These are phyloP conservation scores for Cordilura impudica DNA, from an alignment of 2,888 invertebrate species.

Conservation along the genomic window DNA sequence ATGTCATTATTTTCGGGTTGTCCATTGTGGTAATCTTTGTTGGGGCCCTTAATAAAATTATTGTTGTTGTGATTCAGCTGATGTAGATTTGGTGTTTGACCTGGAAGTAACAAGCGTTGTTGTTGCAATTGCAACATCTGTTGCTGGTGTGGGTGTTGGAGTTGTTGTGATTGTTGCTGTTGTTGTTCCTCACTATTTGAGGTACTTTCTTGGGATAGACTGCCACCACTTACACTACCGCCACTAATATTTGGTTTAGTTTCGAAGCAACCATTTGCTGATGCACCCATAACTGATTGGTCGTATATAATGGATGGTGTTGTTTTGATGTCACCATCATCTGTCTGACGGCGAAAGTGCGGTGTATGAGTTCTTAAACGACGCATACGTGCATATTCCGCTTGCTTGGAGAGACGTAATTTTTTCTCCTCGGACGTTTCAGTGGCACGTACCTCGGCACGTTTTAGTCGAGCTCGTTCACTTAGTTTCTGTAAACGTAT, in stretches of 20 bases:
- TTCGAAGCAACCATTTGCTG: conserved; percentile 69
- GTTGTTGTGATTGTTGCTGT: conserved; percentile 49
- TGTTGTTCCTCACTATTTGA: conserved; percentile 64
- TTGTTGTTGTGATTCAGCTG: conserved; percentile 62
- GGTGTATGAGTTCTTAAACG: conserved; percentile 75
- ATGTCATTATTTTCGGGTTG: conserved; percentile 77
- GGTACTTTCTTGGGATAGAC: conserved; percentile 52
- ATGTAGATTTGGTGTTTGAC: conserved; percentile 67
- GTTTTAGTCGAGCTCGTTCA: conserved; percentile 75
- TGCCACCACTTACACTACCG: conserved; percentile 61
- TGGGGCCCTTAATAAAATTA: conserved; percentile 64
- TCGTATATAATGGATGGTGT: conserved; percentile 46
- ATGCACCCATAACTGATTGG: conserved; percentile 64
- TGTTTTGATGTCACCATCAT: conserved; percentile 55
- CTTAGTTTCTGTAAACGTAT: conserved; percentile 75
- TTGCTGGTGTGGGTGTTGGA: conserved; percentile 64
- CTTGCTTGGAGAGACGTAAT: conserved; percentile 75
- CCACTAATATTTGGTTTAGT: conserved; percentile 63
- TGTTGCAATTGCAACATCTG: conserved; percentile 55
- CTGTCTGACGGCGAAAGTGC: conserved; percentile 68
- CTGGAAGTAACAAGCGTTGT: conserved; percentile 62
- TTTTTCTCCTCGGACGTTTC: conserved; percentile 75
- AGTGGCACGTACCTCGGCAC: conserved; percentile 75
- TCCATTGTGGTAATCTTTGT: conserved; percentile 69
- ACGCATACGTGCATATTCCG: conserved; percentile 76